phyloP scores from a whole-genome alignment of 2,113 vertebrate genomes.

The Alligator mississippiensis region DNA sequence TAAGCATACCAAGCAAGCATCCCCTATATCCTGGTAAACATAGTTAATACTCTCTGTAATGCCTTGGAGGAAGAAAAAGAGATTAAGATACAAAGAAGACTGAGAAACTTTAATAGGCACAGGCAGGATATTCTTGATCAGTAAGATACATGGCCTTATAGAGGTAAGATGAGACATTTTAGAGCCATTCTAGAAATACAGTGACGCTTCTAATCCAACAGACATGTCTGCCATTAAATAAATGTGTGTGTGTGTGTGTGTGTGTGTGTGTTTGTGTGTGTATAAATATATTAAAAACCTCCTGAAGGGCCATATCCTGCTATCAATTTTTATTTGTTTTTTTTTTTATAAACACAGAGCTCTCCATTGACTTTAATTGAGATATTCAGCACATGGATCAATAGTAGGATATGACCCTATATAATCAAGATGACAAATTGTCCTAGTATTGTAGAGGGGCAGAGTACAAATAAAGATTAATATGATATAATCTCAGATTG shows the following conservation, averaged over 20 bases:
- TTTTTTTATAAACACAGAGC: background rate
- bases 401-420: background rate
- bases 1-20: background rate
- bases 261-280: background rate
- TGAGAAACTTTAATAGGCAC: background rate
- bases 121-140: background rate
- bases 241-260: background rate
- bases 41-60: background rate
- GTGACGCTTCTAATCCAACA: constrained; percentile 5
- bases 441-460: background rate
- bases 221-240: background rate
- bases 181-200: background rate
- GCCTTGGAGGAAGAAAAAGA: background rate
- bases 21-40: background rate
- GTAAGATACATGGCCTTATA: background rate
- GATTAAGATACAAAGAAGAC: background rate
- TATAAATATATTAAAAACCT: background rate
- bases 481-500: background rate
- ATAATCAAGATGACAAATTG: background rate
- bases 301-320: background rate
- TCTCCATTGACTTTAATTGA: background rate
- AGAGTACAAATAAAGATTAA: background rate
- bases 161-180: background rate
- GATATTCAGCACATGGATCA: background rate
- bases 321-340: background rate